Percentiles rank a stretch among this genome's conserved stretches.
Conservation (phyloP, 2,113 vertebrate genomes). For the Cyprinodon tularosa region DNA sequence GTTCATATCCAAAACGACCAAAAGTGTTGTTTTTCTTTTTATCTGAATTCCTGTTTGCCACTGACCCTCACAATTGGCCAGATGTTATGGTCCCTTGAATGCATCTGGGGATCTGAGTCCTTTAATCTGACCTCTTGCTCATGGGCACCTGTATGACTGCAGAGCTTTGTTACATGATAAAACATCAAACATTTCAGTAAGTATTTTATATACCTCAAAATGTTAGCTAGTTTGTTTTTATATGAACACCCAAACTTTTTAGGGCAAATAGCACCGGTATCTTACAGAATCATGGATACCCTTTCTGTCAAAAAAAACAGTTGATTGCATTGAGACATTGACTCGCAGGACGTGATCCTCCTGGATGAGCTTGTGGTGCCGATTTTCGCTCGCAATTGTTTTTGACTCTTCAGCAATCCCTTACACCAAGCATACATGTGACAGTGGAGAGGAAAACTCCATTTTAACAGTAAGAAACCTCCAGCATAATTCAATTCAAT, state of each 20-base stretch:
- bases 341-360: too few relatives aligned
- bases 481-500: too few relatives aligned
- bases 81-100: conserved; percentile 50
- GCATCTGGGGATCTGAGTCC: conserved; percentile 30
- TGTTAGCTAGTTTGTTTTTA: not conserved
- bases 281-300: too few relatives aligned
- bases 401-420: too few relatives aligned
- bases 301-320: too few relatives aligned
- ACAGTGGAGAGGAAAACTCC: too few relatives aligned
- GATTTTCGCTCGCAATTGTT: too few relatives aligned
- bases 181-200: not conserved
- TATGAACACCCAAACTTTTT: not conserved
- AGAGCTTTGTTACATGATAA: not conserved
- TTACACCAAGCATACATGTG: too few relatives aligned
- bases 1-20: conserved; percentile 23
- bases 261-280: too few relatives aligned
- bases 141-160: conserved; percentile 1
- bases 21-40: conserved; percentile 10
- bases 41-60: conserved; percentile 17
- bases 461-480: too few relatives aligned
- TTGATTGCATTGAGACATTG: too few relatives aligned
- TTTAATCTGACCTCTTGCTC: conserved; percentile 39
- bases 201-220: not conserved
- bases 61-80: conserved; percentile 24
- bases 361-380: too few relatives aligned